Base-by-base conservation (phyloP, 2,888 invertebrate genomes). In the Hyposoter dolosus region DNA sequence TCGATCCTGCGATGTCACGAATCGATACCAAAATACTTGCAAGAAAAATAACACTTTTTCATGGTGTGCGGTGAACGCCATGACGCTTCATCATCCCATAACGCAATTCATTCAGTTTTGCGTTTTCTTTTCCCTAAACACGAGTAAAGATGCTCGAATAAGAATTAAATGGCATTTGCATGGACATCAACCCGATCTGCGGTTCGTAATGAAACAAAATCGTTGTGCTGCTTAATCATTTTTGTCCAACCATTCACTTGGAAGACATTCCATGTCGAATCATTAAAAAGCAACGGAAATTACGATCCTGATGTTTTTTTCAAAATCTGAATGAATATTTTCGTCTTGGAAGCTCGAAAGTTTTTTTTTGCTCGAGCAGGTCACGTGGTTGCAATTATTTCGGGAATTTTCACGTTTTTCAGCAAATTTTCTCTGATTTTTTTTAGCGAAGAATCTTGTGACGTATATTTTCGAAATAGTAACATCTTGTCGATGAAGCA, bases 1-100 rank as follows among this genome's bases (percentile, higher is more conserved):
- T 47, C 68, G 19, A 28, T 10, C 60, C 74, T 74, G 68, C 74
- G 50, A 79, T 74, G 63, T 83, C 79, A 83, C 79, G 74, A 56
- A 43, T 17, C 77, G 77, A 77, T 83, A 66, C 50, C 15, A 19
- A 45, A 68, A 28, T 32, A 40, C 63, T 47, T 4, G 15, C 12
- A 60, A 56, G 6, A 79, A 53, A 19, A 53, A 53, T n/a, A n/a
- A 50, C 9, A 19, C 12, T 65, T 32, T 47, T n/a, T 32, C 76
- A 40, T 10, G 19, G 76, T 56, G 56, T 23, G 56, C 56, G 56
- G 28, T 12, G 10, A 56, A 23, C 56, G 10, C 19, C 23, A 23
- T 56, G 10, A 10, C 23, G 19, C 23, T 56, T 23, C 0, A 56
- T 56, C 19, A 23, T 10, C 19, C 53, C 10, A 23, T 19, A 53